These are phyloP conservation scores for Amaurobius ferox DNA, from an alignment of 2,888 invertebrate species.

Conservation along the genomic window DNA sequence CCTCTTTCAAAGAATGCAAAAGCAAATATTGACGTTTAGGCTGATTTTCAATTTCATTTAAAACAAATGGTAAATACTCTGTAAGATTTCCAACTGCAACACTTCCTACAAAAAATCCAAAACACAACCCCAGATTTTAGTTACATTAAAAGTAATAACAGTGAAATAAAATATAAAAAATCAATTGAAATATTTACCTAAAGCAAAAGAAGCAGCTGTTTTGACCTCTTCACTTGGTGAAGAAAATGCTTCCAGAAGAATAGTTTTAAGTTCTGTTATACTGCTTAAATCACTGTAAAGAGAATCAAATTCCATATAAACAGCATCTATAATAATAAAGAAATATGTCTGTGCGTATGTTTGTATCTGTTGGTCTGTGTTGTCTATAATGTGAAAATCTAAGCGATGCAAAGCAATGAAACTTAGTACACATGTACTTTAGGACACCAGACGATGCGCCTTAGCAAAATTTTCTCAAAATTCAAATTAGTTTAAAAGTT, in stretches of 20 bases:
- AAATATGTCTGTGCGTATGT: too few species aligned
- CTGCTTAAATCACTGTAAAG: slow-evolving; percentile 85
- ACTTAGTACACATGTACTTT: too few species aligned
- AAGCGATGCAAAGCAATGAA: too few species aligned
- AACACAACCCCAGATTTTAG: background rate
- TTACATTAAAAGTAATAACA: background rate
- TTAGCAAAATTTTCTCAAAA: too few species aligned
- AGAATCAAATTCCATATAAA: slow-evolving; percentile 50
- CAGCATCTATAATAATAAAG: too few species aligned
- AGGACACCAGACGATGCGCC: too few species aligned
- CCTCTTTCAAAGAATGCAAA: slow-evolving; percentile 97
- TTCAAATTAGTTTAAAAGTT: too few species aligned
- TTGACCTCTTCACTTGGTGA: slow-evolving; percentile 97
- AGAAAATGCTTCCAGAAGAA: slow-evolving; percentile 88
- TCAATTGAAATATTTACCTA: slow-evolving; percentile 80
- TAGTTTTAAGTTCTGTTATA: slow-evolving; percentile 82
- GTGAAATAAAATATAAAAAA: background rate
- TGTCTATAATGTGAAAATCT: too few species aligned
- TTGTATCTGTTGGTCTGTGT: too few species aligned
- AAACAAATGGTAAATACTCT: slow-evolving; percentile 94
- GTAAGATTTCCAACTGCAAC: slow-evolving; percentile 96
- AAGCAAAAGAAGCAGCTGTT: slow-evolving; percentile 96
- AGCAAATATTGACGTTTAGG: slow-evolving; percentile 96
- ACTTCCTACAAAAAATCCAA: slow-evolving; percentile 81
- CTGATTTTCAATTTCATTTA: slow-evolving; percentile 94